Evolutionary conservation across 2,797 vertebrate species (phyloP).

Genomic region (Caiman crocodilus): DNA sequence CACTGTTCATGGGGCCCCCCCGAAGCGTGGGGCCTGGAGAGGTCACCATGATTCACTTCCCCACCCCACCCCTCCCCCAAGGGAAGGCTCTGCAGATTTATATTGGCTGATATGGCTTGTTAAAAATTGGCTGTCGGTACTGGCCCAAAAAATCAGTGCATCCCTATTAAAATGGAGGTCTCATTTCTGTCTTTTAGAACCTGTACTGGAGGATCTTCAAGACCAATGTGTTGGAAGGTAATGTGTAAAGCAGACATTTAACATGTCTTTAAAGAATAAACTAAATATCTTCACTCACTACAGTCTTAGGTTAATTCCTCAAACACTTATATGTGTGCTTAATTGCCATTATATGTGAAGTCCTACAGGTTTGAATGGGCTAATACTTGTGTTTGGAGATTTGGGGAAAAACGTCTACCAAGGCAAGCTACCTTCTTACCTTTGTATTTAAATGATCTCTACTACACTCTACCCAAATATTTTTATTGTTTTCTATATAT

Average conservation of each 20-base stretch:
- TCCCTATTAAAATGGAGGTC: no score
- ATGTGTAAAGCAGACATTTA: not conserved
- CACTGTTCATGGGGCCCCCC: no score
- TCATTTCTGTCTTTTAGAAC: constrained; percentile 54
- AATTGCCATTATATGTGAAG: not conserved
- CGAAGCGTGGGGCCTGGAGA: no score
- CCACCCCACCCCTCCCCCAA: no score
- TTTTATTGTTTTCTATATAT: not conserved
- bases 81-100: no score
- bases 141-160: no score
- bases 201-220: not conserved
- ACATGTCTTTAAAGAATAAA: not conserved
- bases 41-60: no score
- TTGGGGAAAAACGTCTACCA: not conserved
- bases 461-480: not conserved
- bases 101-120: no score
- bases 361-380: not conserved
- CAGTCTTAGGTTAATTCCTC: not conserved
- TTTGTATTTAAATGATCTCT: not conserved
- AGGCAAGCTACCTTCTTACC: not conserved
- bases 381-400: not conserved
- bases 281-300: not conserved
- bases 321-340: not conserved
- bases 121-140: no score
- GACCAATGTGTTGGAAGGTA: constrained; percentile 39